These are phyloP conservation scores for Yasuhikotakia modesta DNA, from an alignment of 2,797 vertebrate species.

Conservation along the genomic window DNA sequence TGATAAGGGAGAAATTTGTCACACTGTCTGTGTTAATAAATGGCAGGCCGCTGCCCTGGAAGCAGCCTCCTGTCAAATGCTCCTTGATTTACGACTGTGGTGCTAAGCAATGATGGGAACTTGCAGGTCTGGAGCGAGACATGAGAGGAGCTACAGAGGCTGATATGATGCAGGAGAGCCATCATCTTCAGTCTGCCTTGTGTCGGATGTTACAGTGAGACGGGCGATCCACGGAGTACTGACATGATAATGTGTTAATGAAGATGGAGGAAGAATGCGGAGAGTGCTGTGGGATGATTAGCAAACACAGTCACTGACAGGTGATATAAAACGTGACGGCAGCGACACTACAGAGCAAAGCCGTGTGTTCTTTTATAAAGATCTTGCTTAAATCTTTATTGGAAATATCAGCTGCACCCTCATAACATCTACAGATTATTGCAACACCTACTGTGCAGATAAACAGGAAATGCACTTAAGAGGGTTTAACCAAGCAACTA, in stretches of 20 bases:
- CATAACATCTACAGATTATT: background rate
- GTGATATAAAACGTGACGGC: background rate
- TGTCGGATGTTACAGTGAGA: constrained; percentile 10
- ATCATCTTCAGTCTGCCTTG: constrained; percentile 23
- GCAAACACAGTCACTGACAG: background rate
- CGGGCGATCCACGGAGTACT: constrained; percentile 4
- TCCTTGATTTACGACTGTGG: constrained; percentile 30
- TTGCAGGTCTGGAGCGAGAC: constrained; percentile 13
- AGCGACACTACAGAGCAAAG: background rate
- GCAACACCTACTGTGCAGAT: background rate
- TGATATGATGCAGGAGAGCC: background rate
- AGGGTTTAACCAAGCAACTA: background rate
- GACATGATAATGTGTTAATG: constrained; percentile 34
- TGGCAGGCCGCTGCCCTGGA: constrained; percentile 42
- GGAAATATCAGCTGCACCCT: background rate
- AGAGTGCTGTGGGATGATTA: background rate
- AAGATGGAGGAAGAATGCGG: constrained; percentile 23
- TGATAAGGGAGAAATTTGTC: constrained; percentile 55
- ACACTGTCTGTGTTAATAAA: constrained; percentile 53
- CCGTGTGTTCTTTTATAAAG: background rate
- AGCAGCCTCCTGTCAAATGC: constrained; percentile 44
- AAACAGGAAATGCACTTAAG: background rate
- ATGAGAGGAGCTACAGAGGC: constrained; percentile 4
- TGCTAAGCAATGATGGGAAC: constrained; percentile 6
- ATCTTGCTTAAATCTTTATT: background rate